Percentiles rank a stretch among this genome's conserved stretches.
Conservation (phyloP, 2,888 invertebrate species). For the Onchidella celtica region DNA sequence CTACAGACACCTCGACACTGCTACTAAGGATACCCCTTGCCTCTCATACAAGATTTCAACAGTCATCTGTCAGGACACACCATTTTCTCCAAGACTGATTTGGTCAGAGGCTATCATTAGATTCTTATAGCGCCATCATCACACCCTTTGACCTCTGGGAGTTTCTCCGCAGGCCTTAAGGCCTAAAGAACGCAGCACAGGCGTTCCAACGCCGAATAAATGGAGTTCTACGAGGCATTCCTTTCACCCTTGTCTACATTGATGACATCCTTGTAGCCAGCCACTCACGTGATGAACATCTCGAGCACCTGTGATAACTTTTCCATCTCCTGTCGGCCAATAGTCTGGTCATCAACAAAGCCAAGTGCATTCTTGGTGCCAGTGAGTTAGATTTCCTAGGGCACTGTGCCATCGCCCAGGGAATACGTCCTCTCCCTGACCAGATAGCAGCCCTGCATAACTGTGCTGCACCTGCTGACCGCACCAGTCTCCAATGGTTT, state of each 20-base stretch:
- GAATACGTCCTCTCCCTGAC: too few relatives aligned
- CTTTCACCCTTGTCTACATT: too few relatives aligned
- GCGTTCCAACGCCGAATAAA: conserved; percentile 34
- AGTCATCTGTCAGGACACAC: conserved; percentile 47
- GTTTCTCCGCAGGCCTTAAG: conserved; percentile 27
- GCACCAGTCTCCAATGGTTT: too few relatives aligned
- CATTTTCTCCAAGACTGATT: conserved; percentile 53
- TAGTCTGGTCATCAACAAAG: too few relatives aligned
- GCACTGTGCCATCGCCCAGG: conserved; percentile 14
- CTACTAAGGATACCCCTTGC: conserved; percentile 21
- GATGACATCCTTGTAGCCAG: too few relatives aligned
- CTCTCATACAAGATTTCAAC: conserved; percentile 53
- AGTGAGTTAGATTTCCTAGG: conserved; percentile 28
- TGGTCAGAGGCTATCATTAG: conserved; percentile 46
- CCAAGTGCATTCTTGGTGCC: too few relatives aligned
- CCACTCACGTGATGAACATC: too few relatives aligned
- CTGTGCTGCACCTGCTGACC: conserved; percentile 14
- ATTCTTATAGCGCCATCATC: conserved; percentile 33
- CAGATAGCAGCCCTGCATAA: conserved; percentile 23
- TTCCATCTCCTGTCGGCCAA: too few relatives aligned
- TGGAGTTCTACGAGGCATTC: too few relatives aligned
- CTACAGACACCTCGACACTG: conserved; percentile 13
- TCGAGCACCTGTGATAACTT: too few relatives aligned
- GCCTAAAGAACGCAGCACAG: too few relatives aligned
- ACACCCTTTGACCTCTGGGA: conserved; percentile 35